Conservation (phyloP, 2,113 vertebrate species). For the Pachypanchax playfairii region DNA sequence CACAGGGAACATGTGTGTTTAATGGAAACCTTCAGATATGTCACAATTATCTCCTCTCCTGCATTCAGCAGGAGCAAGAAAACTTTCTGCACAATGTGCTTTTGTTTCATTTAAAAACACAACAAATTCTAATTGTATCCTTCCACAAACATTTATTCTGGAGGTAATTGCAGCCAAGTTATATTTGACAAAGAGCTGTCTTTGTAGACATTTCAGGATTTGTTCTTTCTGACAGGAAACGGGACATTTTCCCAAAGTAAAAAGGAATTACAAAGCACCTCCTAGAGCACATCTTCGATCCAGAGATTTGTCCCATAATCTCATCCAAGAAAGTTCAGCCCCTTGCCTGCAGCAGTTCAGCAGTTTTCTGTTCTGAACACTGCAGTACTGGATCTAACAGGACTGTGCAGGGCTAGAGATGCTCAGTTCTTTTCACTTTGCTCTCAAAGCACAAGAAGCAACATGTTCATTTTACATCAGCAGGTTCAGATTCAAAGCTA, state of each 20-base stretch:
- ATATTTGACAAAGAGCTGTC: constrained; percentile 4
- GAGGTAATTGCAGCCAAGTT: background rate
- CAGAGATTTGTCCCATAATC: constrained; percentile 32
- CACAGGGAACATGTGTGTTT: constrained; percentile 34
- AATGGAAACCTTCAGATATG: constrained; percentile 30
- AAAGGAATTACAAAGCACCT: constrained; percentile 12
- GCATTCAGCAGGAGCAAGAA: constrained; percentile 9
- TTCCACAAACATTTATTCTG: background rate
- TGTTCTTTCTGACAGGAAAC: constrained; percentile 12
- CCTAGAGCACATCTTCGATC: constrained; percentile 8
- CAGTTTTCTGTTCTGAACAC: constrained; percentile 28
- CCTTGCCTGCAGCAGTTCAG: constrained; percentile 10
- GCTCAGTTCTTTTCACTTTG: constrained; percentile 27
- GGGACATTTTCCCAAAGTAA: background rate
- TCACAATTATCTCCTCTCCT: constrained; percentile 17
- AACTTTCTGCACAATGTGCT: background rate
- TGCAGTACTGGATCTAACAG: constrained; percentile 26
- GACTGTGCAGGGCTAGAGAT: constrained; percentile 32
- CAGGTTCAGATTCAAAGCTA: too few relatives aligned
- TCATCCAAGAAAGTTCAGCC: constrained; percentile 25
- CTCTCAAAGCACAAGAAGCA: too few relatives aligned
- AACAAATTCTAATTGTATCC: background rate
- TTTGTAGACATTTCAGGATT: background rate
- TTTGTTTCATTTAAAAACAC: constrained; percentile 7
- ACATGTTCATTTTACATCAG: too few relatives aligned